These are phyloP conservation scores for Drosophila dives DNA, from an alignment of 2,888 invertebrate genomes.

Conservation along the genomic window DNA sequence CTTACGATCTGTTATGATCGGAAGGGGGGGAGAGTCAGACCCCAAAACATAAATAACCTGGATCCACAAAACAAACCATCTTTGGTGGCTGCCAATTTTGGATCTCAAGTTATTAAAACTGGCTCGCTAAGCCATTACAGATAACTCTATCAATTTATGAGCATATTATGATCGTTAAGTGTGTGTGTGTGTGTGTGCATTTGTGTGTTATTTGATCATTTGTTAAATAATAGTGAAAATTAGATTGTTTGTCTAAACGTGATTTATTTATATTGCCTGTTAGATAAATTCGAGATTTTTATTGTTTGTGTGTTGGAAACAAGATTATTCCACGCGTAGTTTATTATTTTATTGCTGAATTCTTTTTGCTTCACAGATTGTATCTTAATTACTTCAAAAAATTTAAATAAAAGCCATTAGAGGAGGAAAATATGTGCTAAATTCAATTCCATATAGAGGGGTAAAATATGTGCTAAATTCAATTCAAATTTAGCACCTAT, in stretches of 20 bases:
- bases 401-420: slow-evolving; percentile 2
- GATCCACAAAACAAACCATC: slow-evolving; percentile 31
- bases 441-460: no score
- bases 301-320: slow-evolving; percentile 28
- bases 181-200: slow-evolving; percentile 1
- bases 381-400: slow-evolving; percentile 24
- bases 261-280: slow-evolving; percentile 60
- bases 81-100: slow-evolving; percentile 64
- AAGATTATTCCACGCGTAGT: slow-evolving; percentile 25
- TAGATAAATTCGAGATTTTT: slow-evolving; percentile 43
- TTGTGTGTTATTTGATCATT: slow-evolving; percentile 48
- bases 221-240: slow-evolving; percentile 76
- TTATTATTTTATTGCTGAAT: slow-evolving; percentile 31
- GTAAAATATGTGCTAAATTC: no score
- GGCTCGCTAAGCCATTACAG: slow-evolving; percentile 57
- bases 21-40: neutral
- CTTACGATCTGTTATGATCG: slow-evolving; percentile 22
- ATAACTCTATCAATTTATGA: slow-evolving; percentile 43
- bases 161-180: slow-evolving; percentile 50
- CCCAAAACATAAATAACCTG: slow-evolving; percentile 44
- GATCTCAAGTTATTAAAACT: slow-evolving; percentile 55
- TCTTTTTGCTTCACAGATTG: slow-evolving; percentile 11
- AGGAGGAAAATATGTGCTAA: slow-evolving; percentile 1
- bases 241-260: slow-evolving; percentile 62
- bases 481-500: no score